phyloP scores from a whole-genome alignment of 2,797 vertebrate genomes.

The Mormyrus hasselquistii region DNA sequence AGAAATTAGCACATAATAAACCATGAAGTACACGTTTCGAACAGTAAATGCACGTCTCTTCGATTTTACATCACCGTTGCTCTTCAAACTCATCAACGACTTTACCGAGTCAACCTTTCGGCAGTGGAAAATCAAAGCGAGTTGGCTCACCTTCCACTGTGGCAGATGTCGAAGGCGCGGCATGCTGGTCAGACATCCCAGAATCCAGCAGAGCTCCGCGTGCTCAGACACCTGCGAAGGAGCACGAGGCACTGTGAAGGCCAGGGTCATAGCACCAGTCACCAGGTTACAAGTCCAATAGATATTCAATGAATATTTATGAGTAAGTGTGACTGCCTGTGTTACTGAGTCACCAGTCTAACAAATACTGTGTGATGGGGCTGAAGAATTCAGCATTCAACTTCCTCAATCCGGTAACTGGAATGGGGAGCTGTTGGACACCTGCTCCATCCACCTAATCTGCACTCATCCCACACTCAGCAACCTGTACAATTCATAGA shows the following conservation, averaged over 20 bases:
- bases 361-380: not conserved
- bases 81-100: not conserved
- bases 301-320: not conserved
- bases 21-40: not conserved
- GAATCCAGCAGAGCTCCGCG: slow-evolving; percentile 84
- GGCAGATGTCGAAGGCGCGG: slow-evolving; percentile 84
- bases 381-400: too few relatives aligned
- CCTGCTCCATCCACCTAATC: too few relatives aligned
- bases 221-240: slow-evolving; percentile 69
- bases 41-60: not conserved
- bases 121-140: not conserved
- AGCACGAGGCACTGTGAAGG: not conserved
- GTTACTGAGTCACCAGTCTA: not conserved
- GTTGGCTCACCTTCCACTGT: slow-evolving; percentile 86
- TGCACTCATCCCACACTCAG: too few relatives aligned
- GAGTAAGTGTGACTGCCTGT: not conserved
- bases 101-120: not conserved
- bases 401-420: too few relatives aligned
- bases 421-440: too few relatives aligned
- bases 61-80: not conserved
- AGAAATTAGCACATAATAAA: not conserved
- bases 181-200: slow-evolving; percentile 83
- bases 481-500: too few relatives aligned
- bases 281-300: not conserved
- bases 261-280: not conserved